Percentiles rank a stretch among this genome's conserved stretches.
Conservation (phyloP, 2,113 vertebrate genomes). For the Mesembrinibis cayennensis region DNA sequence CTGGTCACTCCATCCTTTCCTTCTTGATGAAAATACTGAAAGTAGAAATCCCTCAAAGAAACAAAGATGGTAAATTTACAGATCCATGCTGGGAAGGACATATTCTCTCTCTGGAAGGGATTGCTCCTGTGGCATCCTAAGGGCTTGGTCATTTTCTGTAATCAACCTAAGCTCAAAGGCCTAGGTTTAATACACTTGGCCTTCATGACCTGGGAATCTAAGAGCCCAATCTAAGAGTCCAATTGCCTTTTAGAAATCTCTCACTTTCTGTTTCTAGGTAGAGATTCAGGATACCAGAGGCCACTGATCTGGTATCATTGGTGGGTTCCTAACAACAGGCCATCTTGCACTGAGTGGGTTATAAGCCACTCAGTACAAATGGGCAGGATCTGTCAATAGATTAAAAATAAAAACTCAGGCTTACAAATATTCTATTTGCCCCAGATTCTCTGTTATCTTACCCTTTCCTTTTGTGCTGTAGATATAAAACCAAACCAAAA, state of each 20-base stretch:
- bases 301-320: not conserved
- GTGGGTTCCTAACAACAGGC: not conserved
- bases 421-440: not conserved
- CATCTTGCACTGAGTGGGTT: not conserved
- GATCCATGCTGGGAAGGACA: not conserved
- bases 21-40: not conserved
- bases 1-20: not conserved
- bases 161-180: not conserved
- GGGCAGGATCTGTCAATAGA: not conserved
- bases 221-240: not conserved
- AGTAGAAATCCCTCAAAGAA: not conserved
- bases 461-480: not conserved
- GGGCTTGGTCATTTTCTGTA: not conserved
- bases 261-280: not conserved
- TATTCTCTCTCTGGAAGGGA: not conserved
- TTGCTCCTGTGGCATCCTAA: not conserved
- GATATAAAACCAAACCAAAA: not conserved
- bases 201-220: not conserved
- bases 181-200: not conserved
- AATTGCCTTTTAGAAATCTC: not conserved
- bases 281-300: not conserved
- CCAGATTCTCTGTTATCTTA: not conserved
- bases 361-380: not conserved
- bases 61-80: not conserved
- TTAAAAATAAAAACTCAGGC: not conserved